phyloP scores from a whole-genome alignment of 2,797 vertebrate species.

The Gymnothorax reevesii region DNA sequence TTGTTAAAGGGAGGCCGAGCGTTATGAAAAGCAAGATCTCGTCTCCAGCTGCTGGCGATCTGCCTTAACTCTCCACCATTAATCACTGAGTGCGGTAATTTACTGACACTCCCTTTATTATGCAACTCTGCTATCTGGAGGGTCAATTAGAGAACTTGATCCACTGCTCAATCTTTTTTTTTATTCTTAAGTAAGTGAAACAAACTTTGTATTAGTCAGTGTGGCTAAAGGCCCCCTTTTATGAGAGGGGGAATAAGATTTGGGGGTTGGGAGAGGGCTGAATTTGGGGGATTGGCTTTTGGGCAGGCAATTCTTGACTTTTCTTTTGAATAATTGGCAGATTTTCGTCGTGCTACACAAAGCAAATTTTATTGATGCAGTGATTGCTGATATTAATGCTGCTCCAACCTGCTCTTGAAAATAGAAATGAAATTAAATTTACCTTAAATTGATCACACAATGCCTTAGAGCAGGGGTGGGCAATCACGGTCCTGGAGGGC shows the following conservation, averaged over 20 bases:
- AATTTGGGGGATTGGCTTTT: not conserved
- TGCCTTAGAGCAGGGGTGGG: too few species aligned
- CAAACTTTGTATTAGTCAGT: slow-evolving; percentile 84
- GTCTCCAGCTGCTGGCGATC: slow-evolving; percentile 75
- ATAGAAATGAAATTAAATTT: not conserved
- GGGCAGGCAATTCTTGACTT: not conserved
- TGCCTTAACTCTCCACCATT: slow-evolving; percentile 87
- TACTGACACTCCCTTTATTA: slow-evolving; percentile 94
- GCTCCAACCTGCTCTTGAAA: not conserved
- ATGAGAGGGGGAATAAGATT: not conserved
- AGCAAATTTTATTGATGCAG: not conserved
- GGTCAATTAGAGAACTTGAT: slow-evolving; percentile 96
- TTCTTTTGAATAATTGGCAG: not conserved
- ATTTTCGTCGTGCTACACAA: not conserved
- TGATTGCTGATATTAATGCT: not conserved
- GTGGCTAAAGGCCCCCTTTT: slow-evolving; percentile 71
- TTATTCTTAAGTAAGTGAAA: slow-evolving; percentile 88
- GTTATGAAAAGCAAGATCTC: slow-evolving; percentile 60
- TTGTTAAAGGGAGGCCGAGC: not conserved
- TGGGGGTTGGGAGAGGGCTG: not conserved
- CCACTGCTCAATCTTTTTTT: slow-evolving; percentile 73
- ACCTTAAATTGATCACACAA: not conserved
- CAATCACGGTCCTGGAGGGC: too few species aligned
- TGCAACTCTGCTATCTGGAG: slow-evolving; percentile 94
- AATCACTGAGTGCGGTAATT: slow-evolving; percentile 97